Base-by-base conservation (phyloP, 2,113 vertebrate species). In the Saguinus imperator region DNA sequence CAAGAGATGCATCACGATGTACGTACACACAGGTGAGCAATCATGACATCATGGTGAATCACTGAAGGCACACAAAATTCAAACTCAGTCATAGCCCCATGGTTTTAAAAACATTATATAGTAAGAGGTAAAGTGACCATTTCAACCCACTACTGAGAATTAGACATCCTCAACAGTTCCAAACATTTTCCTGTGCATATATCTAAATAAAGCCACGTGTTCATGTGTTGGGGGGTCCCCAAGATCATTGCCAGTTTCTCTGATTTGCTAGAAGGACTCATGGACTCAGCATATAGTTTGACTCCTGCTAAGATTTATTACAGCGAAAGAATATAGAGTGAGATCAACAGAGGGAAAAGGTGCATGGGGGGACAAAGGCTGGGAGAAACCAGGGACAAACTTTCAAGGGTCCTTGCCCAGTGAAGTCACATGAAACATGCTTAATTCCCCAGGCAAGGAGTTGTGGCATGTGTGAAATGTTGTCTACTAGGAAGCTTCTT, bases 41-140 rank as follows among this genome's bases (percentile, higher is more conserved):
- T 77, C 9, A 13, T 64, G 50, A 80, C 52, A 94, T 64, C 50
- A 23, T 16, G 18, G 27, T 9, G 88, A 73, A 43, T 91, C 77
- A 79, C 35, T 35, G 18, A 75, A 84, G 43, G 68, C 21, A 32
- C 18, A 40, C 1, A 35, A 35, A 79, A 40, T 64, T 90, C 66
- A 86, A 92, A 87, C 40, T 93, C 35, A 64, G 6, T 40, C 43
- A 73, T 77, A 52, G 66, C 48, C 17, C 13, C 20, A n/a, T 23
- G 32, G 48, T 70, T 93, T 83, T 45, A 80, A 92, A 68, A 83
- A 68, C 27, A 52, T 66, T 84, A 21, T 35, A 57, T 29, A 68
- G 35, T n/a, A 84, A 77, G 43, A 91, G 35, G 11, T 70, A 55
- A 97, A 87, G 82, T 83, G 66, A 61, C 18, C 21, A 43, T 79